These are phyloP conservation scores for Meteorus colon DNA, from an alignment of 2,888 invertebrate genomes.

Conservation along the genomic window DNA sequence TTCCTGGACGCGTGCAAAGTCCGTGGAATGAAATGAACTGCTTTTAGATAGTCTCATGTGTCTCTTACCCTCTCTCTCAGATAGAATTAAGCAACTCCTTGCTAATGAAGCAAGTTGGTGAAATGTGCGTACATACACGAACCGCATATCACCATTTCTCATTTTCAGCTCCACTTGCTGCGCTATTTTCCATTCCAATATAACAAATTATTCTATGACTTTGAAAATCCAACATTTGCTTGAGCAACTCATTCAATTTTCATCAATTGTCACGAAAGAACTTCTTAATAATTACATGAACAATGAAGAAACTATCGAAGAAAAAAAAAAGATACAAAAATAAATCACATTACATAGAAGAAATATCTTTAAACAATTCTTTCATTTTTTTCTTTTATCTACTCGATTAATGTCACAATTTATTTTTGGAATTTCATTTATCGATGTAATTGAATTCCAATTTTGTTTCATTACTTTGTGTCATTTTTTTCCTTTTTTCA, in stretches of 20 bases:
- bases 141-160: not conserved
- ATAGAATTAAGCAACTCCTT: slow-evolving; percentile 18
- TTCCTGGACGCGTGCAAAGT: slow-evolving; percentile 33
- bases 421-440: too few relatives aligned
- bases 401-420: too few relatives aligned
- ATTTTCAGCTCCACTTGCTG: not conserved
- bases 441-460: too few relatives aligned
- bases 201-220: too few relatives aligned
- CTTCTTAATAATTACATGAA: not conserved
- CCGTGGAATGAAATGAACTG: slow-evolving; percentile 25
- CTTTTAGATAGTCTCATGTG: slow-evolving; percentile 23
- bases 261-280: not conserved
- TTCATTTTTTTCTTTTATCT: too few relatives aligned
- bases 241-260: not conserved
- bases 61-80: not conserved
- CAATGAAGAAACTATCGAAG: not conserved
- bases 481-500: too few relatives aligned
- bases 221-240: not conserved
- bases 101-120: slow-evolving; percentile 13
- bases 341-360: too few relatives aligned
- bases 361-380: too few relatives aligned
- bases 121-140: not conserved
- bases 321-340: not conserved
- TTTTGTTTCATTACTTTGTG: too few relatives aligned
- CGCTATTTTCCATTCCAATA: not conserved